These are phyloP conservation scores for Camptogramma bilineatum DNA, from an alignment of 2,888 invertebrate species.

Conservation along the genomic window DNA sequence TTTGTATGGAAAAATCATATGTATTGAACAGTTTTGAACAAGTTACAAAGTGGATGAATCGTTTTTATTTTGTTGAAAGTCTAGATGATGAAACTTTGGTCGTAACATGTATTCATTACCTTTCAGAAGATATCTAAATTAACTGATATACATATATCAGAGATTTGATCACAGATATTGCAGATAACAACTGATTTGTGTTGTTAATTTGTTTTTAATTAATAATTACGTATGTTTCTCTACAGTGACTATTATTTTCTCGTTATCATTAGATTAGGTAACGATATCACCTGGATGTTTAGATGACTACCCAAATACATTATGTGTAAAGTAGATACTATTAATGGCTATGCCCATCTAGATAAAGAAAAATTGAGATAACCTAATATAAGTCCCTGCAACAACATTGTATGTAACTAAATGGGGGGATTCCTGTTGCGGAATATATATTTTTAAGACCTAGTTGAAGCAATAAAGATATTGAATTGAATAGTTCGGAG, in stretches of 20 bases:
- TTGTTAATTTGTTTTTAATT: neutral
- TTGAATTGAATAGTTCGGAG: too few species aligned
- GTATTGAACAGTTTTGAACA: neutral
- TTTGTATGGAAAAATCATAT: constrained; percentile 31
- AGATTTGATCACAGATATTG: neutral
- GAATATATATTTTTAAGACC: too few species aligned
- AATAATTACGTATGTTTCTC: neutral
- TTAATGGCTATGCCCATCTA: too few species aligned
- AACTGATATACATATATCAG: neutral
- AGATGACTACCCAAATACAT: too few species aligned
- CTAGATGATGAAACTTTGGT: neutral
- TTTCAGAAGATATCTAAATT: neutral
- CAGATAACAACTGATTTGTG: neutral
- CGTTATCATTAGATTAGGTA: too few species aligned
- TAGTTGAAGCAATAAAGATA: too few species aligned
- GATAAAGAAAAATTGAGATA: too few species aligned
- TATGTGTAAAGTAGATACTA: too few species aligned
- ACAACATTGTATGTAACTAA: too few species aligned
- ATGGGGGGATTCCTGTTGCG: too few species aligned
- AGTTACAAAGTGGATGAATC: neutral
- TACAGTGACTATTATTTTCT: neutral
- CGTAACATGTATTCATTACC: neutral
- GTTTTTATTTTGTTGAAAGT: neutral
- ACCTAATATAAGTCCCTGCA: too few species aligned
- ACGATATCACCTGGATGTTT: too few species aligned